phyloP scores from a whole-genome alignment of 2,797 vertebrate genomes.

The Ammospiza maritima region DNA sequence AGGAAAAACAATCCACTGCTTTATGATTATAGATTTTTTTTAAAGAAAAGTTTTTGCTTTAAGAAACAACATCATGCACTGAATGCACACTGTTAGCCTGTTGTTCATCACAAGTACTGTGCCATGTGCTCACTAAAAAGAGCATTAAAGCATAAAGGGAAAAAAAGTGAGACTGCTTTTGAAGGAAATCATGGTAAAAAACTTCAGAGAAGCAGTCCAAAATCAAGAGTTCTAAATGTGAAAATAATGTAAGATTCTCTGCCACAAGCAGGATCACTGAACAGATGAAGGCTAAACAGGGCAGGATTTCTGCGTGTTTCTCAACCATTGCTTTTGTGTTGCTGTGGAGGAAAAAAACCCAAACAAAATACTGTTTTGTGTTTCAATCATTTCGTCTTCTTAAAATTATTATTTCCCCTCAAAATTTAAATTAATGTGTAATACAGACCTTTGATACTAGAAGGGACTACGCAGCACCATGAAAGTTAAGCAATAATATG shows the following conservation, averaged over 20 bases:
- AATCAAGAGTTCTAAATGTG: neutral
- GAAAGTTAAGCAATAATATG: neutral
- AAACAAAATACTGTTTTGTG: neutral
- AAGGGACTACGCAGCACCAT: neutral
- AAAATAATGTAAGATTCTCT: slow-evolving; percentile 4
- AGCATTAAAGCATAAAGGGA: neutral
- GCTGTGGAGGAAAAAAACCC: neutral
- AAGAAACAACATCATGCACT: neutral
- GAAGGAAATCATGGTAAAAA: slow-evolving; percentile 17
- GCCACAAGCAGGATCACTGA: neutral
- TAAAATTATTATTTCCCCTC: neutral
- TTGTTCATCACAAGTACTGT: neutral
- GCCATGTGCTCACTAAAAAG: slow-evolving; percentile 2
- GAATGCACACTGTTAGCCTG: neutral
- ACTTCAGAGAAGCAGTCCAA: slow-evolving; percentile 11
- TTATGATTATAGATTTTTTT: slow-evolving; percentile 2
- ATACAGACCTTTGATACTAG: neutral
- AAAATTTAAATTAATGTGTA: neutral
- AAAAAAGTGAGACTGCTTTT: neutral
- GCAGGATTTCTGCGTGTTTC: neutral
- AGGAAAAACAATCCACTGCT: slow-evolving; percentile 40
- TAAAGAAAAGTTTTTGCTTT: slow-evolving; percentile 35
- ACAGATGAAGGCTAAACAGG: neutral
- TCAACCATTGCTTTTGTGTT: neutral
- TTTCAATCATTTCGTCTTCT: neutral